Percentiles rank a stretch among this genome's conserved stretches.
Evolutionary conservation across 1,140 invertebrate genomes (phyloP).

Genomic region (Holotrichia oblita): DNA sequence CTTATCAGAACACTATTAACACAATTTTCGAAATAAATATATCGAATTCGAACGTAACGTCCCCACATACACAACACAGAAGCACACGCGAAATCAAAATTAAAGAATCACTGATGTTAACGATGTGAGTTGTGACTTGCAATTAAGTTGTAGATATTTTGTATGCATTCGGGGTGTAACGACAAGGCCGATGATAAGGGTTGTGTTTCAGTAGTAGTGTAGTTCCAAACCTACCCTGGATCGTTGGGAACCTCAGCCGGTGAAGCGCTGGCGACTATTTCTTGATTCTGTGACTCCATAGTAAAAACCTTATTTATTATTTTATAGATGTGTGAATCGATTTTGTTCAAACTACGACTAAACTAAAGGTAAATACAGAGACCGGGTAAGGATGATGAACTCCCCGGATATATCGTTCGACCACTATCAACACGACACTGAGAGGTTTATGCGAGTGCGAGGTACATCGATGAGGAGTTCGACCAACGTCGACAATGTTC

Average conservation of each 20-base stretch:
- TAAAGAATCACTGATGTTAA: constrained; percentile 17
- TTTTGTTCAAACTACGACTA: constrained; percentile 69
- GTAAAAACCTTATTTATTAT: constrained; percentile 48
- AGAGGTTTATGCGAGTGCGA: constrained; percentile 57
- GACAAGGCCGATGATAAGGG: constrained; percentile 2
- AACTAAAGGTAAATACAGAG: constrained; percentile 69
- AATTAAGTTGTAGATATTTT: constrained; percentile 21
- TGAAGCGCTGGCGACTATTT: constrained; percentile 76
- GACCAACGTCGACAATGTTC: constrained; percentile 48
- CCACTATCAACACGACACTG: constrained; percentile 43
- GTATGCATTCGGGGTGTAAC: constrained; percentile 16
- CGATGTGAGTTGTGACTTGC: constrained; percentile 11
- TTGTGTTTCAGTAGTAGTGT: constrained; percentile 23
- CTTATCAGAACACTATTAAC: neutral
- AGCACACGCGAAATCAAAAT: constrained; percentile 28
- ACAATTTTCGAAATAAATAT: constrained; percentile 14
- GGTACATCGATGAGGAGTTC: constrained; percentile 59
- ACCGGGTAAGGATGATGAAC: constrained; percentile 67
- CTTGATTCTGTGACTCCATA: constrained; percentile 79
- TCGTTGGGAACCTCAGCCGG: constrained; percentile 88
- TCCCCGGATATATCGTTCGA: constrained; percentile 63
- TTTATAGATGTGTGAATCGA: constrained; percentile 42
- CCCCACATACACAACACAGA: constrained; percentile 32
- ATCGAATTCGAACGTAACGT: constrained; percentile 18
- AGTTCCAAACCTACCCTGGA: constrained; percentile 76